These are phyloP conservation scores for Dryobotodes eremita DNA, from an alignment of 2,888 invertebrate species.

Conservation along the genomic window DNA sequence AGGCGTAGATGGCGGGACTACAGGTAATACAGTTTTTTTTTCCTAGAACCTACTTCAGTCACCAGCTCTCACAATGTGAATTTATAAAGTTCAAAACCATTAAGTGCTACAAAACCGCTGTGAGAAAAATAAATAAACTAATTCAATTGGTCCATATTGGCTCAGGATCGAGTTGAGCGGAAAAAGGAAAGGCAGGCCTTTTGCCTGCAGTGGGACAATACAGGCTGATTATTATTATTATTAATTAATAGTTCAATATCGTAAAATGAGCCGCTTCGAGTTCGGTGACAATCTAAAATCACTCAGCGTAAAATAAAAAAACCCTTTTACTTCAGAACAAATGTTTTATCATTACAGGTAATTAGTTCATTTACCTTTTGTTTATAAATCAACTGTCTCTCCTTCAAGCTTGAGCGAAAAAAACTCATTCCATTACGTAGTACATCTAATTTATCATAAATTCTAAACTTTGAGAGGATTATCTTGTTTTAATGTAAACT, in stretches of 20 bases:
- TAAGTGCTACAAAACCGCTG: too few species aligned
- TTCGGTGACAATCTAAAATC: not conserved
- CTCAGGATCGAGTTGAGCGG: too few species aligned
- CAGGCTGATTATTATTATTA: too few species aligned
- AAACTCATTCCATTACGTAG: slow-evolving; percentile 1
- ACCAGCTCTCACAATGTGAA: too few species aligned
- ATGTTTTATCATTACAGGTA: slow-evolving; percentile 24
- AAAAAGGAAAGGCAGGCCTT: too few species aligned
- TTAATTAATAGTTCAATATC: not conserved
- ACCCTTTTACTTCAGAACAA: slow-evolving; percentile 9
- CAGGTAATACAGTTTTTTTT: too few species aligned
- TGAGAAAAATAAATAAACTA: too few species aligned
- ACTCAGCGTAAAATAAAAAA: not conserved
- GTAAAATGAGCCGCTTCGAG: slow-evolving; percentile 9
- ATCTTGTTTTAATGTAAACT: not conserved
- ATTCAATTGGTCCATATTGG: too few species aligned
- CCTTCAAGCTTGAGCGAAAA: slow-evolving; percentile 18
- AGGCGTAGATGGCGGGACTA: too few species aligned
- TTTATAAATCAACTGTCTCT: slow-evolving; percentile 20
- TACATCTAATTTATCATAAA: slow-evolving; percentile 21
- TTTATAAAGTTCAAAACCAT: too few species aligned
- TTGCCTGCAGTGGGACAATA: too few species aligned
- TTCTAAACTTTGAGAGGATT: slow-evolving; percentile 1
- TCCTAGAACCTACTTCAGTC: too few species aligned
- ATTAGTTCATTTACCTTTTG: slow-evolving; percentile 30